Evolutionary conservation across 2,888 invertebrate genomes (phyloP).

Genomic region (Dicycla oo): DNA sequence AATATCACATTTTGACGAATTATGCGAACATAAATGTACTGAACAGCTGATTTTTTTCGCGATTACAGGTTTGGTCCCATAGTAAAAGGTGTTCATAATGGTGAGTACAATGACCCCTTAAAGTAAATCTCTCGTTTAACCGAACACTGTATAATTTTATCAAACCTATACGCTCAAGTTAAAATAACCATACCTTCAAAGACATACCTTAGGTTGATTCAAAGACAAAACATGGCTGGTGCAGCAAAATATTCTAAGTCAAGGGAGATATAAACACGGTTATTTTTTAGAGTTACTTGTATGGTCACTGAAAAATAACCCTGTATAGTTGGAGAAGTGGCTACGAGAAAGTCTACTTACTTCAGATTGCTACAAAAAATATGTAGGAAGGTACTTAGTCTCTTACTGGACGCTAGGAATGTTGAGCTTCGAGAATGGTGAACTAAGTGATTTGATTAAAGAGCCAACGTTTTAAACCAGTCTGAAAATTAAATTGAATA

Average conservation of each 20-base stretch:
- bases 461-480: constrained; percentile 25
- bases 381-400: not conserved
- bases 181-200: not conserved
- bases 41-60: too few species aligned
- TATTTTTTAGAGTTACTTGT: not conserved
- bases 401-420: constrained; percentile 27
- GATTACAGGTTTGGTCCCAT: too few species aligned
- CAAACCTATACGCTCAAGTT: not conserved
- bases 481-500: constrained; percentile 23
- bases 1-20: too few species aligned
- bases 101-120: too few species aligned
- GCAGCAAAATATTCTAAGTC: too few species aligned
- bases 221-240: too few species aligned
- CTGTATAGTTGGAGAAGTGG: not conserved
- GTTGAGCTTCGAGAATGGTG: constrained; percentile 14
- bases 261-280: not conserved
- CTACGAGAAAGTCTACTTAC: not conserved
- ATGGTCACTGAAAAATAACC: not conserved
- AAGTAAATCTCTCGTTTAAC: too few species aligned
- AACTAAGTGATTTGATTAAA: constrained; percentile 52
- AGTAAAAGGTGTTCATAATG: too few species aligned
- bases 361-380: constrained; percentile 20
- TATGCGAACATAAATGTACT: too few species aligned
- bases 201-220: too few species aligned
- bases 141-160: too few species aligned